These are phyloP conservation scores for Heteromurus nitidus DNA, from an alignment of 2,888 invertebrate species.

Conservation along the genomic window DNA sequence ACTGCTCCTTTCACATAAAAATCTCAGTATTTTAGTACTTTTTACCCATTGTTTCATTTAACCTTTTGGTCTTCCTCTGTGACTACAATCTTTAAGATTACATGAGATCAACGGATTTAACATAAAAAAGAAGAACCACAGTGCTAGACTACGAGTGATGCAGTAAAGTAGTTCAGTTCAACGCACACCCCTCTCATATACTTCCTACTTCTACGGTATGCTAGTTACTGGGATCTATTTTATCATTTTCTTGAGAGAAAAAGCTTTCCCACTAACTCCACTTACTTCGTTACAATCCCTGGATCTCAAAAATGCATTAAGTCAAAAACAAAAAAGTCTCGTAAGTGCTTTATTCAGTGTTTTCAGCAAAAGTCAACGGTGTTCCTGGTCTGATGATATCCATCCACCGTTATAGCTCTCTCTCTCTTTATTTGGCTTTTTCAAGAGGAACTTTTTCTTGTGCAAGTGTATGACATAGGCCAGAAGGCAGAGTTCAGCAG, in stretches of 20 bases:
- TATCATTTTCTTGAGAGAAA: constrained; percentile 7
- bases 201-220: background rate
- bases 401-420: too few relatives aligned
- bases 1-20: constrained; percentile 25
- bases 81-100: constrained; percentile 14
- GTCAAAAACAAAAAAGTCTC: constrained; percentile 24
- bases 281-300: constrained; percentile 1
- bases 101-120: constrained; percentile 6
- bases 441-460: background rate
- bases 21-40: constrained; percentile 5
- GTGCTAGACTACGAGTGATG: background rate
- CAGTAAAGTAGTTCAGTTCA: background rate
- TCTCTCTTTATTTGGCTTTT: background rate
- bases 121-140: background rate
- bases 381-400: too few relatives aligned
- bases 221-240: background rate
- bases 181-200: background rate
- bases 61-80: background rate
- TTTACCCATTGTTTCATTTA: constrained; percentile 25
- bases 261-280: constrained; percentile 13
- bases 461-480: background rate
- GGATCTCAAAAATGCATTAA: constrained; percentile 30
- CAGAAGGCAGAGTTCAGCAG: constrained; percentile 22
- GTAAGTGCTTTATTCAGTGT: constrained; percentile 23
- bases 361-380: background rate